A percentile compares a stretch with the other conserved stretches of the same genome.
Conservation (phyloP, 2,797 vertebrate genomes). For the Diplodus sargus region DNA sequence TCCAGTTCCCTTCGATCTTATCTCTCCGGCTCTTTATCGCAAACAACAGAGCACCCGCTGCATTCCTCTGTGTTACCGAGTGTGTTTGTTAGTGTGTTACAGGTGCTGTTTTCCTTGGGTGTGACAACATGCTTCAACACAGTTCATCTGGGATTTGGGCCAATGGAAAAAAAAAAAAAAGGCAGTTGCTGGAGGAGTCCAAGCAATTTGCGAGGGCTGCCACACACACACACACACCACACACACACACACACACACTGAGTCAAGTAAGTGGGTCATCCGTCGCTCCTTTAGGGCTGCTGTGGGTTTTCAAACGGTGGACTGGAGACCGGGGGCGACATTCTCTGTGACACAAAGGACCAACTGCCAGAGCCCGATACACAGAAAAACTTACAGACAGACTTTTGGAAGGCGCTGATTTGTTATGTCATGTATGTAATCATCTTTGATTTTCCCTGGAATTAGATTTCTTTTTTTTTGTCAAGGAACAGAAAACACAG, state of each 20-base stretch:
- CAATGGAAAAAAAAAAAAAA: constrained; percentile 54
- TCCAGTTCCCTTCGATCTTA: neutral
- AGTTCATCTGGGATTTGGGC: constrained; percentile 44
- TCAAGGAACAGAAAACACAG: neutral
- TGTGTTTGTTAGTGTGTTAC: constrained; percentile 20
- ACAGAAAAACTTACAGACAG: neutral
- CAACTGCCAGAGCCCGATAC: neutral
- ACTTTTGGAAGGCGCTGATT: neutral
- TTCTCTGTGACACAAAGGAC: neutral
- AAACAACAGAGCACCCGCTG: neutral
- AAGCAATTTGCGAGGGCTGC: constrained; percentile 11
- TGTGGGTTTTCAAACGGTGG: constrained; percentile 13
- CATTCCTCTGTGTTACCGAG: constrained; percentile 30
- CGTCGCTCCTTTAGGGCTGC: constrained; percentile 37
- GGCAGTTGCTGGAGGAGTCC: constrained; percentile 22
- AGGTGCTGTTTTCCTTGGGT: constrained; percentile 42
- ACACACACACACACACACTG: neutral
- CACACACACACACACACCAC: neutral
- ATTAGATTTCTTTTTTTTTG: neutral
- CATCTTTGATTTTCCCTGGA: neutral
- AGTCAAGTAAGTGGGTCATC: constrained; percentile 64
- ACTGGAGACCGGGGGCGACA: neutral
- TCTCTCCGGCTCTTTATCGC: constrained; percentile 10
- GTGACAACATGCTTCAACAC: constrained; percentile 60
- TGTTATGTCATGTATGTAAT: neutral